A percentile compares a stretch with the other conserved stretches of the same genome.
Conservation (phyloP, 2,113 vertebrate genomes). For the Cyphomyrus plagiostoma region DNA sequence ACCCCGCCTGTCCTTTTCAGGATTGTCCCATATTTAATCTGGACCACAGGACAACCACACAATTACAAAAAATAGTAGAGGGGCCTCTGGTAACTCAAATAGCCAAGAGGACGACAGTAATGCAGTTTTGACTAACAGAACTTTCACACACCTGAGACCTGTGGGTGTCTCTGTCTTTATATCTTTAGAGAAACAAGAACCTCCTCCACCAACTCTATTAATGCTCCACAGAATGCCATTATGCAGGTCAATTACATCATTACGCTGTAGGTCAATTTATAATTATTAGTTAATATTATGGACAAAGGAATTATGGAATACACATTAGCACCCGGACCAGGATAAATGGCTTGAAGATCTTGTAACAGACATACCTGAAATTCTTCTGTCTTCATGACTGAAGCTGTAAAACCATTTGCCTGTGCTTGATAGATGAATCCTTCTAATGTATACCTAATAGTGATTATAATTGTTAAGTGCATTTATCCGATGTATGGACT, state of each 20-base stretch:
- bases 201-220: not conserved
- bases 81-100: not conserved
- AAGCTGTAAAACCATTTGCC: not conserved
- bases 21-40: not conserved
- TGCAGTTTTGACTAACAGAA: not conserved
- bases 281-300: not conserved
- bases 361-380: not conserved
- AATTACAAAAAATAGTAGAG: not conserved
- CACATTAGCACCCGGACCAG: not conserved
- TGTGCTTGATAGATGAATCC: not conserved
- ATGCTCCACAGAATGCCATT: not conserved
- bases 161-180: not conserved
- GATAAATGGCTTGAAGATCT: not conserved
- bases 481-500: not conserved
- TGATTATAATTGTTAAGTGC: not conserved
- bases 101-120: not conserved
- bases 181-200: not conserved
- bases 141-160: not conserved
- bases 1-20: not conserved
- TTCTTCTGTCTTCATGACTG: not conserved
- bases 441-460: not conserved
- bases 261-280: not conserved
- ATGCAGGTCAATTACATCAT: not conserved
- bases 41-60: not conserved
- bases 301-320: not conserved